Conservation (phyloP, 2,113 vertebrate genomes). For the Arizona elegans region DNA sequence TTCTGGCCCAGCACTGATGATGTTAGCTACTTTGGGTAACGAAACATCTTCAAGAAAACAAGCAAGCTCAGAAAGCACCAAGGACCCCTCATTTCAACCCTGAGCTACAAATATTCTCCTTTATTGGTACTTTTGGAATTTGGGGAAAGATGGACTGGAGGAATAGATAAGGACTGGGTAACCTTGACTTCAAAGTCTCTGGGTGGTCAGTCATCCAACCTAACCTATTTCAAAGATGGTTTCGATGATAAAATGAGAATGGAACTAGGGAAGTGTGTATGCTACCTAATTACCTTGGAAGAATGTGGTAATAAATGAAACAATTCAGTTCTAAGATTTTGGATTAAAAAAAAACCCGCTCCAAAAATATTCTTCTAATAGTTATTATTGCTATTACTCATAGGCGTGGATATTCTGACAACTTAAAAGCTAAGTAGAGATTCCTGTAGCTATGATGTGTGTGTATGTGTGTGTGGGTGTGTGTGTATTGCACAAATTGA, state of each 20-base stretch:
- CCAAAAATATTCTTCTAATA: constrained; percentile 48
- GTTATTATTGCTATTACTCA: constrained; percentile 6
- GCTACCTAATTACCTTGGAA: neutral
- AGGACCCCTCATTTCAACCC: neutral
- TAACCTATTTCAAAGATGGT: neutral
- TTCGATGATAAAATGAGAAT: neutral
- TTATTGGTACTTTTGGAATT: neutral
- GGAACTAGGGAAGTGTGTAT: neutral
- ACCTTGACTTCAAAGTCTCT: neutral
- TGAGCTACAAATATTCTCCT: neutral
- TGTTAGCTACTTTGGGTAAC: neutral
- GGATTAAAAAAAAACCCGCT: neutral
- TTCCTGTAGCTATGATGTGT: constrained; percentile 40
- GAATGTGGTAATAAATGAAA: neutral
- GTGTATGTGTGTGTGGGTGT: neutral
- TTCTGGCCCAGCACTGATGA: neutral
- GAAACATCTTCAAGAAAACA: neutral
- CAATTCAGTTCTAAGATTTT: neutral
- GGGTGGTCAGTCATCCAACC: neutral
- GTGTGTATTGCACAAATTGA: constrained; percentile 60
- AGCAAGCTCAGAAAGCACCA: neutral
- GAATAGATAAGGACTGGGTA: neutral
- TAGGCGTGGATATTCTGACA: constrained; percentile 38
- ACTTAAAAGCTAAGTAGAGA: constrained; percentile 52
- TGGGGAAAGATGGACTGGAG: neutral